A percentile compares a stretch with the other conserved stretches of the same genome.
Evolutionary conservation across 1,140 invertebrate genomes (phyloP).

Genomic region (Magallana ariakensis): DNA sequence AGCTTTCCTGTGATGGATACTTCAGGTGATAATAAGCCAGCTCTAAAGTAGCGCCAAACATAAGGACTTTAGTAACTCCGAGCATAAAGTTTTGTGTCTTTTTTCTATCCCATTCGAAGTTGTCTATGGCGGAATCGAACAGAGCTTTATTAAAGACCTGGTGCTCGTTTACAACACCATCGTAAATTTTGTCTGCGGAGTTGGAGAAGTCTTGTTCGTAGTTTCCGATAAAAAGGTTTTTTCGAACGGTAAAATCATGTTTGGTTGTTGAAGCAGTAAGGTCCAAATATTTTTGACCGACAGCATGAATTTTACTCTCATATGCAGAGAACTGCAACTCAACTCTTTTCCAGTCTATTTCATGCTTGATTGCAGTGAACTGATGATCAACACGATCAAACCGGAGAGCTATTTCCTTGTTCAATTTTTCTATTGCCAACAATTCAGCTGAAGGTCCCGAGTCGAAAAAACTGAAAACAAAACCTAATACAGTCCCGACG

Average conservation of each 20-base stretch:
- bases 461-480: background rate
- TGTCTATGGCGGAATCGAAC: background rate
- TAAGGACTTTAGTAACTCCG: background rate
- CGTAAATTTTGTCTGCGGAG: conserved; percentile 4
- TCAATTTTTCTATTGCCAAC: background rate
- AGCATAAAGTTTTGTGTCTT: conserved; percentile 13
- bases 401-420: background rate
- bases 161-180: background rate
- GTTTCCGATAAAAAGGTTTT: background rate
- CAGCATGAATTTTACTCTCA: conserved; percentile 12
- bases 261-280: background rate
- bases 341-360: background rate
- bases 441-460: background rate
- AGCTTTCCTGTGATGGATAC: conserved; percentile 17
- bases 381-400: conserved; percentile 15
- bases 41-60: background rate
- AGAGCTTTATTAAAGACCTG: background rate
- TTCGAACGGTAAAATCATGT: background rate
- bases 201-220: conserved; percentile 3
- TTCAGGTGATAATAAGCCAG: conserved; percentile 4
- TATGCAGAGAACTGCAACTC: background rate
- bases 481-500: background rate
- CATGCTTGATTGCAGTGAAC: background rate
- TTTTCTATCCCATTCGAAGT: background rate
- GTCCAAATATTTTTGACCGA: background rate